Evolutionary conservation across 2,888 invertebrate genomes (phyloP).

Genomic region (Spicauda simplicius): DNA sequence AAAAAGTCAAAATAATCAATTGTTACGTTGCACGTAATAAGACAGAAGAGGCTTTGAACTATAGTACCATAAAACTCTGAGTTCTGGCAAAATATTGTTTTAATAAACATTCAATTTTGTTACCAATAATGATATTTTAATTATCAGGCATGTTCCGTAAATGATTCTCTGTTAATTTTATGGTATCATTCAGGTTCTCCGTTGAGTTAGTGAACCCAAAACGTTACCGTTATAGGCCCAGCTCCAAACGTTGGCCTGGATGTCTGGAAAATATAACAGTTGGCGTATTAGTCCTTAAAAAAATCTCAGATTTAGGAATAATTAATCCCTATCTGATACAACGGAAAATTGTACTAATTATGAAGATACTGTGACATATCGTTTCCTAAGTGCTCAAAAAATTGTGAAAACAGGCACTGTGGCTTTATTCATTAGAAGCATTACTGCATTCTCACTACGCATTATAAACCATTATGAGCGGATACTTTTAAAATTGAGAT

Average conservation of each 20-base stretch:
- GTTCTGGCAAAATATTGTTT: no score
- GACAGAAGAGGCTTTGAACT: no score
- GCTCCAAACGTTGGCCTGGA: conserved; percentile 89
- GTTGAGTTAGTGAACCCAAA: conserved; percentile 86
- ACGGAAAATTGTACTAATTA: conserved; percentile 92
- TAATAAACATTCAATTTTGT: no score
- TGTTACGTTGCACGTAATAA: no score
- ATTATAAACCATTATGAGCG: no score
- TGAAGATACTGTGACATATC: conserved; percentile 87
- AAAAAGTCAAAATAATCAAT: no score
- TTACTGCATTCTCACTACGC: conserved; percentile 90
- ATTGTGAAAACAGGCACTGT: conserved; percentile 90
- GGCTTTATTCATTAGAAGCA: conserved; percentile 88
- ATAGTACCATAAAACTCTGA: no score
- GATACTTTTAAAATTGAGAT: no score
- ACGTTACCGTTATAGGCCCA: conserved; percentile 87
- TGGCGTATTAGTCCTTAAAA: conserved; percentile 88
- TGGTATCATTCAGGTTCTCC: conserved; percentile 56
- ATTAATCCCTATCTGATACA: conserved; percentile 74
- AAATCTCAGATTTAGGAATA: conserved; percentile 87
- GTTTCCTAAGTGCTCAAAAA: conserved; percentile 86
- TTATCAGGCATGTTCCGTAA: no score
- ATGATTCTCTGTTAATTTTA: no score
- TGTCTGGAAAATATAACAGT: conserved; percentile 88
- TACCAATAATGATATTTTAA: no score